phyloP scores from a whole-genome alignment of 2,888 invertebrate species.

The Oxystoma pomonae region DNA sequence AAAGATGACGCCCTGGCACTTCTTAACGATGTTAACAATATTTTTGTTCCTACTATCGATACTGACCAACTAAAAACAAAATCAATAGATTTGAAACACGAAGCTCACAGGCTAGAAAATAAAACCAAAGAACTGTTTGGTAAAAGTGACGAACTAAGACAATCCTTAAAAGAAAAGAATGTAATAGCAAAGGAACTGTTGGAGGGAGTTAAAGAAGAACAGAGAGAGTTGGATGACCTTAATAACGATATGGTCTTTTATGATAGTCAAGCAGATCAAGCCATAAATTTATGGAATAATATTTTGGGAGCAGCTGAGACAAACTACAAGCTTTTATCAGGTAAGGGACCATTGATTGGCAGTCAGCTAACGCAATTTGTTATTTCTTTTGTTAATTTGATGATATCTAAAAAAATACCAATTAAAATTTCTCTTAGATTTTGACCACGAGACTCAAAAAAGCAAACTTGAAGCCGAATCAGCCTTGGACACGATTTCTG shows the following conservation, averaged over 20 bases:
- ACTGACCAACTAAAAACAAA: slow-evolving; percentile 64
- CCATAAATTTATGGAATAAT: slow-evolving; percentile 79
- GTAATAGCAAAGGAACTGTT: slow-evolving; percentile 64
- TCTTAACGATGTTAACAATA: slow-evolving; percentile 73
- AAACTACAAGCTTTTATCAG: slow-evolving; percentile 70
- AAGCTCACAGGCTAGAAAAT: slow-evolving; percentile 59
- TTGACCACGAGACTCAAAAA: slow-evolving; percentile 84
- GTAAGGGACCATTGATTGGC: too few relatives aligned
- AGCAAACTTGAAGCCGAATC: slow-evolving; percentile 77
- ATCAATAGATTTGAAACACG: slow-evolving; percentile 63
- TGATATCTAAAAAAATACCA: too few relatives aligned
- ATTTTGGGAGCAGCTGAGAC: slow-evolving; percentile 75
- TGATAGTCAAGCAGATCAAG: slow-evolving; percentile 72
- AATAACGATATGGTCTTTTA: slow-evolving; percentile 74
- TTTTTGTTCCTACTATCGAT: slow-evolving; percentile 75
- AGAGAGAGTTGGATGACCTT: slow-evolving; percentile 74
- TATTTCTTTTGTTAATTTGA: too few relatives aligned
- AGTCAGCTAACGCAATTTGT: too few relatives aligned
- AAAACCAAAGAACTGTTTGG: slow-evolving; percentile 51
- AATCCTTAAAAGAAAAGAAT: slow-evolving; percentile 62
- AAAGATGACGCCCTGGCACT: slow-evolving; percentile 79
- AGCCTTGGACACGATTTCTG: slow-evolving; percentile 69
- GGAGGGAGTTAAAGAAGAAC: slow-evolving; percentile 61
- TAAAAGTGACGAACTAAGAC: slow-evolving; percentile 56
- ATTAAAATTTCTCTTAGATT: slow-evolving; percentile 69